phyloP scores from a whole-genome alignment of 2,113 vertebrate species.

The Periophthalmus modestus region DNA sequence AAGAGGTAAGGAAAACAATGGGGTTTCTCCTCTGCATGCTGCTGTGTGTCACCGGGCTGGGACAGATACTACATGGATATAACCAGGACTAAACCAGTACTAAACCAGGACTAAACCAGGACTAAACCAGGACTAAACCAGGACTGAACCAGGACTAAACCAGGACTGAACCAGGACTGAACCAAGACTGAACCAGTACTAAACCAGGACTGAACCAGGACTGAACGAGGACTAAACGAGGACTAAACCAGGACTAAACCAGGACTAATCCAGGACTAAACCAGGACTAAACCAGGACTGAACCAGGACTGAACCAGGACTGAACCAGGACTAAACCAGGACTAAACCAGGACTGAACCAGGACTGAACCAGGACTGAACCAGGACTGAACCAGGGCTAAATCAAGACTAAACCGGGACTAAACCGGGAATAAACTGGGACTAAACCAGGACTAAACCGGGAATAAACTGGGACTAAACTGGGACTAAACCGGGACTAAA shows the following conservation, averaged over 20 bases:
- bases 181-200: not conserved
- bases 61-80: too few relatives aligned
- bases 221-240: not conserved
- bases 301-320: not conserved
- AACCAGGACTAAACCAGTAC: not conserved
- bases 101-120: not conserved
- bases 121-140: not conserved
- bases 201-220: not conserved
- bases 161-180: not conserved
- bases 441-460: not conserved
- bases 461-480: not conserved
- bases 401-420: not conserved
- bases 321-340: not conserved
- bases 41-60: slow-evolving; percentile 6
- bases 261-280: not conserved
- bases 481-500: not conserved
- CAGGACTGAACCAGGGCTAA: not conserved
- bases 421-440: not conserved
- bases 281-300: not conserved
- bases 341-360: not conserved
- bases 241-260: not conserved
- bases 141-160: not conserved
- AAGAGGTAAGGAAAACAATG: slow-evolving; percentile 54
- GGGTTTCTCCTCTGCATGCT: slow-evolving; percentile 7
- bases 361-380: not conserved